Evolutionary conservation across 2,888 invertebrate species (phyloP).

Genomic region (Platynereis dumerilii): DNA sequence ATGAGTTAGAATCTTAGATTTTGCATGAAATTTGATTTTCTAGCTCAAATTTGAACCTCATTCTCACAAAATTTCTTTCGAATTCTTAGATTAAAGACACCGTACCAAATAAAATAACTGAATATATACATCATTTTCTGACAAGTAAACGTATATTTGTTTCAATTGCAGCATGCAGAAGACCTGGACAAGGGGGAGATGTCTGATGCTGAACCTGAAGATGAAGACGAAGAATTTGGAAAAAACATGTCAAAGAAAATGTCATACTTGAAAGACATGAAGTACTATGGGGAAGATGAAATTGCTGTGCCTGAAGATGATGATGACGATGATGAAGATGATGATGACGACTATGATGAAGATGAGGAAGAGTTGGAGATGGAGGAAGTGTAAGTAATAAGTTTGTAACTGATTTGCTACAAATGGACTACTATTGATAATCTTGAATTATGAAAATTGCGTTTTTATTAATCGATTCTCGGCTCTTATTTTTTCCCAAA

Average conservation of each 20-base stretch:
- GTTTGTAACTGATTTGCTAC: neutral
- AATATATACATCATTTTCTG: too few relatives aligned
- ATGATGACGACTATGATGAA: slow-evolving; percentile 5
- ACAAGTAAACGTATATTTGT: too few relatives aligned
- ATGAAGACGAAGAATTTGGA: neutral
- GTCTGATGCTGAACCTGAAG: neutral
- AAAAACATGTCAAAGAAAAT: slow-evolving; percentile 12
- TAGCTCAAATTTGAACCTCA: too few relatives aligned
- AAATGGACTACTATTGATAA: too few relatives aligned
- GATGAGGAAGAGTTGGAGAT: slow-evolving; percentile 6
- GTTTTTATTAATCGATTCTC: too few relatives aligned
- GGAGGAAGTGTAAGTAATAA: slow-evolving; percentile 11
- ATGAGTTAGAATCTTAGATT: too few relatives aligned
- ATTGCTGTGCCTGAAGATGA: slow-evolving; percentile 9
- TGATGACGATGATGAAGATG: slow-evolving; percentile 21
- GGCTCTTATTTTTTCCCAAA: too few relatives aligned
- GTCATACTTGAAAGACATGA: slow-evolving; percentile 6
- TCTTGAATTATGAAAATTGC: too few relatives aligned
- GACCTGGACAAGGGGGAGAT: slow-evolving; percentile 8
- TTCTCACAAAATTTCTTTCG: too few relatives aligned
- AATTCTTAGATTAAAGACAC: too few relatives aligned
- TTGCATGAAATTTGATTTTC: too few relatives aligned
- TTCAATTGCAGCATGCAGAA: neutral
- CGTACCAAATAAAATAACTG: too few relatives aligned
- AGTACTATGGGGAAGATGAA: slow-evolving; percentile 2